Percentiles rank a stretch among this genome's conserved stretches.
Evolutionary conservation across 2,113 vertebrate species (phyloP).

Genomic region (Nerophis ophidion): DNA sequence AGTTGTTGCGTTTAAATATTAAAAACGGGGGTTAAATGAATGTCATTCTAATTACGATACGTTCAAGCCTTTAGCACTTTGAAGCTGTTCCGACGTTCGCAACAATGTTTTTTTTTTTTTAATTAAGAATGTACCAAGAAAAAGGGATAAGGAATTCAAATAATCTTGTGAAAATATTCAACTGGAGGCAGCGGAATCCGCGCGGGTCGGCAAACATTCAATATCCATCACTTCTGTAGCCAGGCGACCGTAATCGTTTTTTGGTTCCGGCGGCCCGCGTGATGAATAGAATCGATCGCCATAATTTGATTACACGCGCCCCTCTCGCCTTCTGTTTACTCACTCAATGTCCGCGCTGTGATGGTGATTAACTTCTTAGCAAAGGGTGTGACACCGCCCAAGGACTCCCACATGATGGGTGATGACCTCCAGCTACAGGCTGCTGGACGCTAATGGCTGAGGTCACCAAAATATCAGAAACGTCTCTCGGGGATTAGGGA

Average conservation of each 20-base stretch:
- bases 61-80: constrained; percentile 1
- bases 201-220: constrained; percentile 43
- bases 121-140: constrained; percentile 7
- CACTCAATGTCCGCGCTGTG: constrained; percentile 50
- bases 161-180: constrained; percentile 30
- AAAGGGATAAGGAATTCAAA: constrained; percentile 39
- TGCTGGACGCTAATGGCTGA: not conserved
- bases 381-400: constrained; percentile 26
- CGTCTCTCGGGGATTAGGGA: not conserved
- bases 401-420: constrained; percentile 25
- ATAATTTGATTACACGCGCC: constrained; percentile 66
- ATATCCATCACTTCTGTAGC: constrained; percentile 58
- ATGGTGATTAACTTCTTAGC: constrained; percentile 55
- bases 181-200: constrained; percentile 26
- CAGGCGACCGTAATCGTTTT: constrained; percentile 53
- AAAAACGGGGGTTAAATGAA: not conserved
- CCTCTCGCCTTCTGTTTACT: constrained; percentile 58
- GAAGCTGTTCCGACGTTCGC: not conserved
- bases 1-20: not conserved
- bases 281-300: constrained; percentile 65
- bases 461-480: not conserved
- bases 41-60: constrained; percentile 2
- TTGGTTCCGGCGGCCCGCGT: constrained; percentile 50
- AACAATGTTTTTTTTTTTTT: constrained; percentile 1
- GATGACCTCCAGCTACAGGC: constrained; percentile 8